A percentile compares a stretch with the other conserved stretches of the same genome.
Evolutionary conservation across 2,797 vertebrate species (phyloP).

Genomic region (Melopsittacus undulatus): DNA sequence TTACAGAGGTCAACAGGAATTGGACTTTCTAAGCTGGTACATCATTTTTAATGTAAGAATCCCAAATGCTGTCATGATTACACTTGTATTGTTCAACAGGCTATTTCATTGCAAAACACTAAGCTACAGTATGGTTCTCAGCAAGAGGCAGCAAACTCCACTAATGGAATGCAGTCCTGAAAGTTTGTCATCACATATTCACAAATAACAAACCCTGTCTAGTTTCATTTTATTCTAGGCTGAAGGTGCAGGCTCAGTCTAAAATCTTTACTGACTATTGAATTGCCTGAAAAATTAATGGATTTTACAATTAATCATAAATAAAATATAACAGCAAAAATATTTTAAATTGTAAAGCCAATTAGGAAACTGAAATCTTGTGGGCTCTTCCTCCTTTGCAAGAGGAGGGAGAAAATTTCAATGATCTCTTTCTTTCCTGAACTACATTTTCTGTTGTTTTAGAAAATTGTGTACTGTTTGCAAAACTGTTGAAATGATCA

Average conservation of each 20-base stretch:
- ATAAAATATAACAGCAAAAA: not conserved
- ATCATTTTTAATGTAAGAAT: not conserved
- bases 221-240: not conserved
- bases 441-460: not conserved
- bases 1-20: not conserved
- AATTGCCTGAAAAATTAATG: not conserved
- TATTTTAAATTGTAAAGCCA: not conserved
- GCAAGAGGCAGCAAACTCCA: not conserved
- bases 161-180: not conserved
- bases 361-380: not conserved
- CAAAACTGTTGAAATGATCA: not conserved
- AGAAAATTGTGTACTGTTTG: not conserved
- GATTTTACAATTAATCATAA: not conserved
- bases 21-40: not conserved
- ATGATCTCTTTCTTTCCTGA: not conserved
- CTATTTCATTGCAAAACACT: not conserved
- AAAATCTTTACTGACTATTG: not conserved
- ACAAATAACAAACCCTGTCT: not conserved
- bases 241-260: not conserved
- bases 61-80: not conserved
- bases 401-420: not conserved
- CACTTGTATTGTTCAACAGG: not conserved
- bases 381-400: not conserved
- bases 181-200: not conserved
- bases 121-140: rapidly evolving